Percentiles rank a stretch among this genome's conserved stretches.
These are phyloP conservation scores for Antedon mediterranea DNA, from an alignment of 53 echinoderm and acorn worm species.

Conservation along the genomic window DNA sequence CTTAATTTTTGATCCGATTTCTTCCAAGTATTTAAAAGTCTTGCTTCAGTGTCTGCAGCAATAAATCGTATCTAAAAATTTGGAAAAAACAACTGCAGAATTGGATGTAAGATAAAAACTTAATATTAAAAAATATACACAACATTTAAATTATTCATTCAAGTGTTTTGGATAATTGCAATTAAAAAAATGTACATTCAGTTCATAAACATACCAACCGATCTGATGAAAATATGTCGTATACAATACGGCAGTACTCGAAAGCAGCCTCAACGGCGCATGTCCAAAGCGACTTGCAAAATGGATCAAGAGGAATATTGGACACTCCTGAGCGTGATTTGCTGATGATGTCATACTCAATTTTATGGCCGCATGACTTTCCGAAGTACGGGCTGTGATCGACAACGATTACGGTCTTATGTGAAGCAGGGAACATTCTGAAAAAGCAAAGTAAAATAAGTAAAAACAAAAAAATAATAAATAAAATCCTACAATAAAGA, in stretches of 20 bases:
- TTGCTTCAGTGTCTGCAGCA: slow-evolving; percentile 71
- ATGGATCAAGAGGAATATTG: slow-evolving; percentile 59
- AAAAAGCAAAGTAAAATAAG: neutral
- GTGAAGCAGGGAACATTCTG: slow-evolving; percentile 28
- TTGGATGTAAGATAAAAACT: too few relatives aligned
- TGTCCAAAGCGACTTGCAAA: slow-evolving; percentile 84
- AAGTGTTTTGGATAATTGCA: too few relatives aligned
- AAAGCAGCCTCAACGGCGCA: slow-evolving; percentile 70
- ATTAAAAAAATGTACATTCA: too few relatives aligned
- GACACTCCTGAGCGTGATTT: slow-evolving; percentile 43
- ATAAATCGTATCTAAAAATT: slow-evolving; percentile 50
- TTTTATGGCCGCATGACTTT: slow-evolving; percentile 61
- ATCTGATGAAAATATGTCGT: slow-evolving; percentile 65
- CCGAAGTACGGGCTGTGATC: slow-evolving; percentile 71
- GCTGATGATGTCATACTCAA: slow-evolving; percentile 80
- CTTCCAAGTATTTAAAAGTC: slow-evolving; percentile 62
- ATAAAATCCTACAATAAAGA: too few relatives aligned
- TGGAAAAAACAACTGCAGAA: too few relatives aligned
- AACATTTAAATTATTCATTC: too few relatives aligned
- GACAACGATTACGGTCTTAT: slow-evolving; percentile 80
- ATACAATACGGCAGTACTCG: slow-evolving; percentile 83
- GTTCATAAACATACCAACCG: slow-evolving; percentile 59
- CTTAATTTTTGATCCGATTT: slow-evolving; percentile 40
- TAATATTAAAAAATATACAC: too few relatives aligned
- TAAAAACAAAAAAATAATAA: too few relatives aligned